Percentiles rank a stretch among this genome's conserved stretches.
phyloP scores from a whole-genome alignment of 2,888 invertebrate genomes.

The Tuta absoluta region DNA sequence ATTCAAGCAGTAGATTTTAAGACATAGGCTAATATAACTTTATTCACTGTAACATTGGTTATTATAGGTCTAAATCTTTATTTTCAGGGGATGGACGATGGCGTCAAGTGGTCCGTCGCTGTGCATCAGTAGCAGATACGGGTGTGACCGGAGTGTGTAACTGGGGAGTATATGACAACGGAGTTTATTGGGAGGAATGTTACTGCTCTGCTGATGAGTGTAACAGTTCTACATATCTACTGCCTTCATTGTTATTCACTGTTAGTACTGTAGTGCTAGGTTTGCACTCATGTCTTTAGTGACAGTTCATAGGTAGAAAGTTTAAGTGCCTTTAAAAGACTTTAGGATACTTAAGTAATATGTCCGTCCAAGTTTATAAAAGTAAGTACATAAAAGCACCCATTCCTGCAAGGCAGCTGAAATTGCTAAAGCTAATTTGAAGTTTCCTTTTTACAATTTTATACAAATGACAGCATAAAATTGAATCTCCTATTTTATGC shows the following conservation, averaged over 20 bases:
- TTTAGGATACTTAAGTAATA: neutral
- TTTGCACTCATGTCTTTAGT: conserved; percentile 25
- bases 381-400: neutral
- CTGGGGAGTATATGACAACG: conserved; percentile 97
- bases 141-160: conserved; percentile 97
- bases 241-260: conserved; percentile 48
- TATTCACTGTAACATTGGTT: too few species aligned
- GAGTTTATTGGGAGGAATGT: conserved; percentile 98
- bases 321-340: conserved; percentile 22
- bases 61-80: neutral
- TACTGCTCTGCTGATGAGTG: conserved; percentile 96
- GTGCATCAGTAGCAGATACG: conserved; percentile 94
- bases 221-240: conserved; percentile 75
- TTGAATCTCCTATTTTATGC: too few species aligned
- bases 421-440: neutral
- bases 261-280: conserved; percentile 36
- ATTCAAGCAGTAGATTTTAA: too few species aligned
- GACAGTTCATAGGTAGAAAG: neutral
- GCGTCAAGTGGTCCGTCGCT: conserved; percentile 94
- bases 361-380: neutral
- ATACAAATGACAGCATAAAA: too few species aligned
- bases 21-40: too few species aligned
- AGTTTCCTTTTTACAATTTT: neutral
- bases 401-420: too few species aligned
- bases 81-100: conserved; percentile 95